Conservation (phyloP, 1,140 invertebrate genomes). For the Choristoneura fumiferana region DNA sequence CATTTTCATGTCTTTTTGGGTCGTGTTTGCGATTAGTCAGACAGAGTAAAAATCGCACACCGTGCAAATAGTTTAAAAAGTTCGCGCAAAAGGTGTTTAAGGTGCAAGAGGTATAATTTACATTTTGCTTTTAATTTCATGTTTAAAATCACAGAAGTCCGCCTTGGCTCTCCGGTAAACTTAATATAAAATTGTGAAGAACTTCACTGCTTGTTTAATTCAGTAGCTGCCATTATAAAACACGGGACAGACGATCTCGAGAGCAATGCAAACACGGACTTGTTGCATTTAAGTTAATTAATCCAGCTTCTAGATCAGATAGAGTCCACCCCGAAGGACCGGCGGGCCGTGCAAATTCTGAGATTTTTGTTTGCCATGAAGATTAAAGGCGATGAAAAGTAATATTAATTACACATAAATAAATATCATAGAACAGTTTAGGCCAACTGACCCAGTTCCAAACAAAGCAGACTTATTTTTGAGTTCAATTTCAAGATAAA, state of each 20-base stretch:
- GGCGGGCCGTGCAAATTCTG: neutral
- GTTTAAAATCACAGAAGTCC: constrained; percentile 10
- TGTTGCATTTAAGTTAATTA: constrained; percentile 77
- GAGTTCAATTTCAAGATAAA: no score
- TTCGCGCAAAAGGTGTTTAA: no score
- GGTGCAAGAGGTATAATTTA: no score
- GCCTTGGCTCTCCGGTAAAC: constrained; percentile 16
- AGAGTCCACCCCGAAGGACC: constrained; percentile 51
- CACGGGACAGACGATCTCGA: constrained; percentile 60
- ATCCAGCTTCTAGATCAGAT: constrained; percentile 69
- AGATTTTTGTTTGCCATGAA: constrained; percentile 11
- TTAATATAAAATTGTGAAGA: constrained; percentile 37
- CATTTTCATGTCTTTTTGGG: no score
- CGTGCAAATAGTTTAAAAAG: no score
- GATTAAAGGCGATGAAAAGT: neutral
- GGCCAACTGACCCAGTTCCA: no score
- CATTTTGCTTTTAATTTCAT: neutral
- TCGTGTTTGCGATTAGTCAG: no score
- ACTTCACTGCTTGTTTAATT: constrained; percentile 57
- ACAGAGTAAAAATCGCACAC: no score
- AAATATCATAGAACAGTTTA: no score
- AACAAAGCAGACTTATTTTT: no score
- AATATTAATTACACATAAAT: no score
- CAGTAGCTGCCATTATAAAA: constrained; percentile 66
- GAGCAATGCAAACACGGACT: constrained; percentile 69